phyloP scores from a whole-genome alignment of 2,113 vertebrate species.

The Lampris megalopsis region DNA sequence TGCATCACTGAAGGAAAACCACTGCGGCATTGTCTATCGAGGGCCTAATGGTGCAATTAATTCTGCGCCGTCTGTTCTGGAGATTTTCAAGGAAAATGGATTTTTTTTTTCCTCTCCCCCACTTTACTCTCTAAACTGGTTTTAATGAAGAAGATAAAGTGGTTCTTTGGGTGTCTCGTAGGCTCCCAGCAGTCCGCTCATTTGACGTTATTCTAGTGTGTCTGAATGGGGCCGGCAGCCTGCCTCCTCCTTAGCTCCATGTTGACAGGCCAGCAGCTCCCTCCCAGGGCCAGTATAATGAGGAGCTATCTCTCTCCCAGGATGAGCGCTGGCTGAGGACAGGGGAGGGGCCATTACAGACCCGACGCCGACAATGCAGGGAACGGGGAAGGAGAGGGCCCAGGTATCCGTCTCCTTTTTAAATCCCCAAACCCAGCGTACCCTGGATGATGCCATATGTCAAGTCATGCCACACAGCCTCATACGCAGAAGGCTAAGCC shows the following conservation, averaged over 20 bases:
- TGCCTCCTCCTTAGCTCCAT: constrained; percentile 46
- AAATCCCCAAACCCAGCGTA: constrained; percentile 50
- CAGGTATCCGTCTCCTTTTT: constrained; percentile 40
- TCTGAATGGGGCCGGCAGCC: constrained; percentile 51
- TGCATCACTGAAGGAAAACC: constrained; percentile 93
- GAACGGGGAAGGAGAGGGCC: constrained; percentile 29
- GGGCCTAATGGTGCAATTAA: constrained; percentile 97
- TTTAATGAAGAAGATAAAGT: constrained; percentile 99
- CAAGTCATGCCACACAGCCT: constrained; percentile 51
- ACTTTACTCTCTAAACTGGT: constrained; percentile 86
- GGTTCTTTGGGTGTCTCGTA: constrained; percentile 88
- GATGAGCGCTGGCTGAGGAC: constrained; percentile 60
- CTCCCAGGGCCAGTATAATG: constrained; percentile 89
- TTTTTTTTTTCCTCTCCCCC: constrained; percentile 79
- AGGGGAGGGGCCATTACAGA: constrained; percentile 80
- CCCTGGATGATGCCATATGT: constrained; percentile 71
- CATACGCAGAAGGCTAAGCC: constrained; percentile 44
- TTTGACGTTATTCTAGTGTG: constrained; percentile 90
- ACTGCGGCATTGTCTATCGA: constrained; percentile 91
- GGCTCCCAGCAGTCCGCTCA: constrained; percentile 91
- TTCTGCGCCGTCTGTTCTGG: constrained; percentile 96
- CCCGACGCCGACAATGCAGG: constrained; percentile 35
- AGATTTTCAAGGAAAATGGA: constrained; percentile 97
- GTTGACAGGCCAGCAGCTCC: constrained; percentile 82
- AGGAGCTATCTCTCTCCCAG: constrained; percentile 88